Evolutionary conservation across 2,113 vertebrate genomes (phyloP), one percentile per base, ranked within the genome.

Genomic region (Alosa alosa): DNA sequence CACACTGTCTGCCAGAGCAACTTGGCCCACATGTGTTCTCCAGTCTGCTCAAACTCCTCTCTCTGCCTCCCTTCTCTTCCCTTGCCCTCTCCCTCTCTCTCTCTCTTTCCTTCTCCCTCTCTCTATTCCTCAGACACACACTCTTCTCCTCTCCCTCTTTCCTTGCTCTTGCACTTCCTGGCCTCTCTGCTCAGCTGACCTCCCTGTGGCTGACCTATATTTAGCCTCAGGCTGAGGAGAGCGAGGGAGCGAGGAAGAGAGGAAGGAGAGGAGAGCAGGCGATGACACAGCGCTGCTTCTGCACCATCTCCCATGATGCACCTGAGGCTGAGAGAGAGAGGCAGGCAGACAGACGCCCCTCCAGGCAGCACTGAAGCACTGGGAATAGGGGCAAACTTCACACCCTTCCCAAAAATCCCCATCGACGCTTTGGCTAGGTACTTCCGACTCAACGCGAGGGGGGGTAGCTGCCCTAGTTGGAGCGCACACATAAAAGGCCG

Each of bases 111-210:
- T 31, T 31, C 72, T 68, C n/a, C 8, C 13, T 39, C 20, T 17
- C 55, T 7, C 52, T 31, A 0, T 31, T 31, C 31, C 31, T 31
- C 31, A 31, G 31, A 31, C 31, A 31, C 31, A 31, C 31, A 31
- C 31, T 31, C 31, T 31, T 31, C 31, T 46, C 64, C 57, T 82
- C 82, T 50, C 25, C 64, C 68, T 68, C 45, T 11, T 15, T 25
- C n/a, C 46, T 4, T 52, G 39, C 82, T 50, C 49, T 60, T 39
- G 49, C 52, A 68, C 31, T 72, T 72, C 84, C 44, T 50, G 41
- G 86, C 49, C n/a, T 83, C 84, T 85, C 89, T 52, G 83, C 83
- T 88, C 86, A 90, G 87, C 83, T 89, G 89, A 88, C 87, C 88
- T 84, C 75, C 44, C 41, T 75, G 45, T 52, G 78, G 31, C 64